Base-by-base conservation (phyloP, 2,797 vertebrate genomes). In the Ceryle rudis region DNA sequence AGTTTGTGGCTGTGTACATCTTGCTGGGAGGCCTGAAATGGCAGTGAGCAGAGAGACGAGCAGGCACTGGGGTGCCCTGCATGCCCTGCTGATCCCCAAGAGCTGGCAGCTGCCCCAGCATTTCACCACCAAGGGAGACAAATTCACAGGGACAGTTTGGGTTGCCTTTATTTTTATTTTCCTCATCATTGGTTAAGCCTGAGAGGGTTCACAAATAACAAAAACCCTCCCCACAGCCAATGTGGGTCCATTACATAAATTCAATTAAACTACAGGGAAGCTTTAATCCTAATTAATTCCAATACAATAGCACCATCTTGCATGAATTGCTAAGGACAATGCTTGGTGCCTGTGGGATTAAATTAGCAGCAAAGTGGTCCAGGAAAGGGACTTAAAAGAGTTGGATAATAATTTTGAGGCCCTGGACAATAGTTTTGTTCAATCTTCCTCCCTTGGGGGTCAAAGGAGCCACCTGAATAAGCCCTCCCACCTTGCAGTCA, bases 311-410 rank as follows among this genome's bases (percentile, higher is more conserved):
- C 58, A 79, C 29, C 81, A 71, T 80, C 71, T 78, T 70, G 55
- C 90, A 91, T 86, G 92, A 91, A 75, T 85, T 83, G 72, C 71
- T 70, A 62, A 87, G 95, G 85, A 94, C 75, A 91, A 86, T 83
- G 28, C 39, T 69, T 51, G 41, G 70, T 85, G 72, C 83, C 77
- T 61, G 47, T 79, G 65, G 77, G 77, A 94, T 33, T 90, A 75
- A 83, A 84, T 60, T 88, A 13, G 9, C 35, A 94, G 51, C 20
- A 73, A 60, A 96, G 81, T 89, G 42, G 81, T 64, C 77, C 81
- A 88, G 55, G 18, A 65, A 90, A 94, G 39, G 55, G 55, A 77
- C 58, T 90, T 90, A 28, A 66, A 72, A 79, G 47, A 81, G 12
- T 21, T 61, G 31, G 49, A 44, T 64, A 75, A 80, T 61, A 67